Evolutionary conservation across 2,797 vertebrate genomes (phyloP).

Genomic region (Salarias fasciatus): DNA sequence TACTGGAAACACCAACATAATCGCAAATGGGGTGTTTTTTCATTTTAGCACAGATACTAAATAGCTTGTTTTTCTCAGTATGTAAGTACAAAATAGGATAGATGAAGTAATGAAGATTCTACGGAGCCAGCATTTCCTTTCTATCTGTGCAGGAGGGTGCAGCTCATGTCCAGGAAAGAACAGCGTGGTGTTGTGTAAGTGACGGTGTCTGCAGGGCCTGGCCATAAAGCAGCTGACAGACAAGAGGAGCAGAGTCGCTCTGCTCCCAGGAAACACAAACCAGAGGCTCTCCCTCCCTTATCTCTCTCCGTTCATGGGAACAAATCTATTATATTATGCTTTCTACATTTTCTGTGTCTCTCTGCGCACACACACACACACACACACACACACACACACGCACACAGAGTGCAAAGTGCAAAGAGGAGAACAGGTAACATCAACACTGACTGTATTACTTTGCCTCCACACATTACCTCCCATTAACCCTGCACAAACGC

Average conservation of each 20-base stretch:
- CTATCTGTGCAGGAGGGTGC: neutral
- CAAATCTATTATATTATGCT: conserved; percentile 56
- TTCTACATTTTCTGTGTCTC: conserved; percentile 25
- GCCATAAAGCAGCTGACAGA: conserved; percentile 26
- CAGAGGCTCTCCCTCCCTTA: conserved; percentile 42
- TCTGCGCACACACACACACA: neutral
- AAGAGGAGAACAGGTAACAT: conserved; percentile 20
- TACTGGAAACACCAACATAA: no score
- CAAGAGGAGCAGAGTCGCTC: conserved; percentile 22
- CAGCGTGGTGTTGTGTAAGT: conserved; percentile 1
- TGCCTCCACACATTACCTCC: conserved; percentile 4
- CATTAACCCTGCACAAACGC: conserved; percentile 4
- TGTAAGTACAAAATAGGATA: conserved; percentile 5
- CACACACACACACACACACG: neutral
- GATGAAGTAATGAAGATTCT: conserved; percentile 4
- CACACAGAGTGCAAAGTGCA: no score
- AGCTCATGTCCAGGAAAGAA: neutral
- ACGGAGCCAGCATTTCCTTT: neutral
- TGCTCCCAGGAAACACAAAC: conserved; percentile 51
- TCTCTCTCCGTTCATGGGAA: conserved; percentile 53
- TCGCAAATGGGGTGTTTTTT: no score
- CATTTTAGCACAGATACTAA: no score
- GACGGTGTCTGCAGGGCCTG: conserved; percentile 9
- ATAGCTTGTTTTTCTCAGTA: conserved; percentile 1
- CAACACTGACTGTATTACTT: conserved; percentile 43